These are phyloP conservation scores for Nemotelus pantherinus DNA, from an alignment of 2,888 invertebrate genomes.

Conservation along the genomic window DNA sequence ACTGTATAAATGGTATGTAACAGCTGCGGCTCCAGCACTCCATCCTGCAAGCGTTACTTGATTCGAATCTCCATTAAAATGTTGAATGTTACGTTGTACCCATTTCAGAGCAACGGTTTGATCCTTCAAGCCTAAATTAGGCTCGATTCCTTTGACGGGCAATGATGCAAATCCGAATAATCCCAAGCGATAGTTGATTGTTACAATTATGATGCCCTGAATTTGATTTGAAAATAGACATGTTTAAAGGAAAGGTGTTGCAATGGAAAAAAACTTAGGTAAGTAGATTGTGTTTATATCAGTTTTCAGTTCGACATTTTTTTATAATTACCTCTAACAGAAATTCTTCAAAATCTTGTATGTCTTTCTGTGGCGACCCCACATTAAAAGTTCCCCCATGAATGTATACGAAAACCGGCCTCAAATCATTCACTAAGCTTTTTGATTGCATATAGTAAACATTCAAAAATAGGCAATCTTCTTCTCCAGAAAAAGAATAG, in stretches of 20 bases:
- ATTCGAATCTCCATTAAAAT: constrained; percentile 46
- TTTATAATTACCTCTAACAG: constrained; percentile 57
- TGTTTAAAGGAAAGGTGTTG: constrained; percentile 46
- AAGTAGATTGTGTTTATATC: constrained; percentile 47
- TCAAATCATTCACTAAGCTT: too few relatives aligned
- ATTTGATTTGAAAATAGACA: constrained; percentile 27
- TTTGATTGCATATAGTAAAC: constrained; percentile 11
- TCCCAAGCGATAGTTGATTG: constrained; percentile 59
- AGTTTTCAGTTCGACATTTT: too few relatives aligned
- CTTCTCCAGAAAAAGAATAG: constrained; percentile 24
- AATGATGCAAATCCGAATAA: constrained; percentile 55
- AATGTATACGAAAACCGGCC: constrained; percentile 38
- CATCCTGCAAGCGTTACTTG: constrained; percentile 48
- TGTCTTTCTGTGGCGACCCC: constrained; percentile 48
- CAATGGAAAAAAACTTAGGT: too few relatives aligned
- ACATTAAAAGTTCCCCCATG: constrained; percentile 39
- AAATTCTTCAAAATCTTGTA: constrained; percentile 61
- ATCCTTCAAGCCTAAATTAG: constrained; percentile 48
- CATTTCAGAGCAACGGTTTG: constrained; percentile 49
- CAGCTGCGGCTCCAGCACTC: constrained; percentile 48
- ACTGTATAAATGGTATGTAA: constrained; percentile 49
- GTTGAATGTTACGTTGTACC: constrained; percentile 44
- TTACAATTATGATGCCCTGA: constrained; percentile 60
- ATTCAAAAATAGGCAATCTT: constrained; percentile 37
- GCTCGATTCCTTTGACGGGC: constrained; percentile 20